A percentile compares a stretch with the other conserved stretches of the same genome.
These are phyloP conservation scores for Phenganax marumi DNA, from an alignment of 92 coral and sea anemone species.

Conservation along the genomic window DNA sequence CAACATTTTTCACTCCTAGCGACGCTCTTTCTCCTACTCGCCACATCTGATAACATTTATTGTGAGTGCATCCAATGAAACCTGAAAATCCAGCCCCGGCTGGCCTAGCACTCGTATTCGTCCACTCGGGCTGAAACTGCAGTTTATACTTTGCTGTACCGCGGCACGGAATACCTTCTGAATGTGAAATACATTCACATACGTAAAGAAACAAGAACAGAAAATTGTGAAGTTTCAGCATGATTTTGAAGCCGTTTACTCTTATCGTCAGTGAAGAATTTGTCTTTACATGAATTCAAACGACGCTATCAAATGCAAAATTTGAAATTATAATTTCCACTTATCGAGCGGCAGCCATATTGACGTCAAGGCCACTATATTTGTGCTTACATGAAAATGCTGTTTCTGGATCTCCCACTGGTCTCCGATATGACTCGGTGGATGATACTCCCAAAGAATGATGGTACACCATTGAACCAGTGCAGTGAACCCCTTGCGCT, in stretches of 20 bases:
- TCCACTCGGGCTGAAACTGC: conserved; percentile 20
- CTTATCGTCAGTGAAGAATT: background rate
- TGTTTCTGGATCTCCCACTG: no score
- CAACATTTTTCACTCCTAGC: conserved; percentile 6
- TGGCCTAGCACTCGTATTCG: background rate
- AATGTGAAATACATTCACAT: background rate
- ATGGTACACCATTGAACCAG: no score
- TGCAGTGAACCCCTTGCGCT: no score
- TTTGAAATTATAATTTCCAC: no score
- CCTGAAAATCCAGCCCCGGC: conserved; percentile 14
- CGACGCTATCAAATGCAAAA: background rate
- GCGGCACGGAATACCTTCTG: background rate
- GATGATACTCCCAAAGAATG: no score
- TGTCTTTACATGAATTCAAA: background rate
- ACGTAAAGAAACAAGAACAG: background rate
- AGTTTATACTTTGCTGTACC: conserved; percentile 23
- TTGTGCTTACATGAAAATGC: no score
- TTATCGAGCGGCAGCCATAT: no score
- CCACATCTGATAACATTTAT: conserved; percentile 31
- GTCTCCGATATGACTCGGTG: no score
- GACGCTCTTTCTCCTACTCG: conserved; percentile 13
- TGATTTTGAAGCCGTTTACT: background rate
- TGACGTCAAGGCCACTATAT: no score
- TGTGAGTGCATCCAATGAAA: conserved; percentile 15
- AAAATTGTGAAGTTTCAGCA: conserved; percentile 2